phyloP scores from a whole-genome alignment of 2,888 invertebrate genomes.

The Drosophila dives region DNA sequence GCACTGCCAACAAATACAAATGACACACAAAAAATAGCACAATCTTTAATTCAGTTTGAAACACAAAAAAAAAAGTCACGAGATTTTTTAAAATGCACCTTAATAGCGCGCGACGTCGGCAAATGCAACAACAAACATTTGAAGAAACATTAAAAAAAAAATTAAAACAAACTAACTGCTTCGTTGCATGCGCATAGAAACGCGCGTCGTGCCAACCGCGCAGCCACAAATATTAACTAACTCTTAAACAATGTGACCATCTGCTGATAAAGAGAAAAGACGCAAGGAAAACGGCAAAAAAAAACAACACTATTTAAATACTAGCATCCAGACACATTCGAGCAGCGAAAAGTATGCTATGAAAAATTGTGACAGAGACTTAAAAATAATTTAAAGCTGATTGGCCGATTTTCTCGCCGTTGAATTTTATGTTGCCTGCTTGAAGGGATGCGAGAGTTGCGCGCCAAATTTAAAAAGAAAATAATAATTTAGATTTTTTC shows the following conservation, averaged over 20 bases:
- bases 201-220: slow-evolving; percentile 54
- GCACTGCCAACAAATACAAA: slow-evolving; percentile 6
- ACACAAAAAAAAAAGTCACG: slow-evolving; percentile 29
- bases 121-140: slow-evolving; percentile 48
- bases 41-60: slow-evolving; percentile 10
- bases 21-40: slow-evolving; percentile 24
- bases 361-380: background rate
- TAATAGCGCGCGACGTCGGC: slow-evolving; percentile 38
- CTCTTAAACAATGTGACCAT: slow-evolving; percentile 42
- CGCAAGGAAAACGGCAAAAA: background rate
- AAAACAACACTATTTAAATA: slow-evolving; percentile 12
- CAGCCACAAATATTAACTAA: slow-evolving; percentile 53
- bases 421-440: slow-evolving; percentile 1
- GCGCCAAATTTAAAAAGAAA: slow-evolving; percentile 8
- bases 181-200: slow-evolving; percentile 41
- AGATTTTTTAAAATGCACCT: slow-evolving; percentile 37
- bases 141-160: slow-evolving; percentile 17
- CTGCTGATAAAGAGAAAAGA: background rate
- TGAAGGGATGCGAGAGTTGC: background rate
- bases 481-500: background rate
- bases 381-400: background rate
- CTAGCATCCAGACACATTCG: background rate
- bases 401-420: background rate
- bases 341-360: slow-evolving; percentile 23
- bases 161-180: slow-evolving; percentile 24